phyloP scores from a whole-genome alignment of 1,140 invertebrate genomes.

The honey bee (Apis mellifera) region DNA sequence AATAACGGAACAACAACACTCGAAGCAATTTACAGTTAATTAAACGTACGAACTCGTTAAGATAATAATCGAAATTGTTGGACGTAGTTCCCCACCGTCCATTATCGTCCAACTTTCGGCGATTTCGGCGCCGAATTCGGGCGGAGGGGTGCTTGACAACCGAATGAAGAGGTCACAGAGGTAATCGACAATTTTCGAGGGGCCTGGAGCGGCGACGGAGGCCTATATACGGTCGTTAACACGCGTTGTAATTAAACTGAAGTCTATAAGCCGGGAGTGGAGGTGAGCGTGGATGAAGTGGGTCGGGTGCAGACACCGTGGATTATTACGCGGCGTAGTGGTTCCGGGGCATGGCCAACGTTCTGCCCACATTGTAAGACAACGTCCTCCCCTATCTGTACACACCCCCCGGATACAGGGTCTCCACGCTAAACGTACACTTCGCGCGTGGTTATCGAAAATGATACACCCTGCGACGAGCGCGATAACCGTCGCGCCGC shows the following conservation, averaged over 20 bases:
- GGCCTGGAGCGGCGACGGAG: background rate
- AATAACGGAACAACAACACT: too few relatives aligned
- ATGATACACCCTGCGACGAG: background rate
- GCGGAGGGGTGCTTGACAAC: conserved; percentile 10
- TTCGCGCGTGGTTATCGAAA: conserved; percentile 5
- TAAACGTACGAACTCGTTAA: background rate
- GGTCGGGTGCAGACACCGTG: conserved; percentile 50
- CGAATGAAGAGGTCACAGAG: conserved; percentile 26
- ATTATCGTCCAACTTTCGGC: background rate
- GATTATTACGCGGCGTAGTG: conserved; percentile 59
- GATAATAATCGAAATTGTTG: background rate
- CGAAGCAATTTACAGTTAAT: too few relatives aligned
- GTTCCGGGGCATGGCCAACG: background rate
- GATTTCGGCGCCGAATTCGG: background rate
- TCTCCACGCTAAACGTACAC: background rate
- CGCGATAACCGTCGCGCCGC: background rate
- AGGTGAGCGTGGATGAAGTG: conserved; percentile 52
- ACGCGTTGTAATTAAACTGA: conserved; percentile 62
- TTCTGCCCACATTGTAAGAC: conserved; percentile 49
- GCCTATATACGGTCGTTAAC: conserved; percentile 55
- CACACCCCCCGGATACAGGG: background rate
- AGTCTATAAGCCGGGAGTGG: conserved; percentile 60
- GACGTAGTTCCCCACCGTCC: too few relatives aligned
- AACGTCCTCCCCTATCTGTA: conserved; percentile 32
- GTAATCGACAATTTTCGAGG: conserved; percentile 55